A percentile compares a stretch with the other conserved stretches of the same genome.
These are phyloP conservation scores for Sparidentex hasta DNA, from an alignment of 2,797 vertebrate species.

Conservation along the genomic window DNA sequence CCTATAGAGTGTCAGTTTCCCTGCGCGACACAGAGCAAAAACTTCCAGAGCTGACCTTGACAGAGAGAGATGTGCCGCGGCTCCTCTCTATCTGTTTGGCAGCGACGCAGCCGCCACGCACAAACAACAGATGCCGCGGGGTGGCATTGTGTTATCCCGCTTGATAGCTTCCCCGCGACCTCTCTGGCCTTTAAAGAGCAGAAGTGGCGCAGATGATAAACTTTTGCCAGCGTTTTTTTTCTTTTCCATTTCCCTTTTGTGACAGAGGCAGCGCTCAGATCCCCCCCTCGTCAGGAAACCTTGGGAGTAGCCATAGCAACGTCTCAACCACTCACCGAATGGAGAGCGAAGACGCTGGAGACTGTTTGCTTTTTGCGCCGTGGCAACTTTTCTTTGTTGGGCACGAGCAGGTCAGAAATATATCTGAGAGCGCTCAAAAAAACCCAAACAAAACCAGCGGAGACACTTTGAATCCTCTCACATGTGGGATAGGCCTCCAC, in stretches of 20 bases:
- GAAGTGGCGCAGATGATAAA: slow-evolving; percentile 66
- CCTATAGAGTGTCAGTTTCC: not conserved
- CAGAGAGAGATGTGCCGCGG: not conserved
- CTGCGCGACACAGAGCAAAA: not conserved
- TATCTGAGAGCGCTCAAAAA: slow-evolving; percentile 1
- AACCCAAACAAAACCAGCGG: not conserved
- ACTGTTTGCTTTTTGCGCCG: slow-evolving; percentile 33
- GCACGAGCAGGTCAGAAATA: slow-evolving; percentile 37
- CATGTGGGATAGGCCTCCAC: slow-evolving; percentile 24
- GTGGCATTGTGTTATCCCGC: slow-evolving; percentile 54
- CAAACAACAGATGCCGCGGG: slow-evolving; percentile 44
- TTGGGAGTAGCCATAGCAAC: slow-evolving; percentile 77
- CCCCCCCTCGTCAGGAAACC: slow-evolving; percentile 58
- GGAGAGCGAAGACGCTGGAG: slow-evolving; percentile 18
- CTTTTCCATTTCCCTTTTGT: slow-evolving; percentile 55
- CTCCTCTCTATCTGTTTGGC: not conserved
- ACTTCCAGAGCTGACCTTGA: slow-evolving; percentile 42
- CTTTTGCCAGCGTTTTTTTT: slow-evolving; percentile 54
- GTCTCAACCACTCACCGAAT: slow-evolving; percentile 41
- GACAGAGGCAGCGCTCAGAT: slow-evolving; percentile 54
- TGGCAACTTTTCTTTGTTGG: slow-evolving; percentile 53
- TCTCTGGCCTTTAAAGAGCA: slow-evolving; percentile 65
- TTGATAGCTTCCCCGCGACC: slow-evolving; percentile 57
- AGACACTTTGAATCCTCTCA: slow-evolving; percentile 27
- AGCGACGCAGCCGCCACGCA: not conserved